Conservation (phyloP, 2,888 invertebrate species). For the Xanthorhoe spadicearia region DNA sequence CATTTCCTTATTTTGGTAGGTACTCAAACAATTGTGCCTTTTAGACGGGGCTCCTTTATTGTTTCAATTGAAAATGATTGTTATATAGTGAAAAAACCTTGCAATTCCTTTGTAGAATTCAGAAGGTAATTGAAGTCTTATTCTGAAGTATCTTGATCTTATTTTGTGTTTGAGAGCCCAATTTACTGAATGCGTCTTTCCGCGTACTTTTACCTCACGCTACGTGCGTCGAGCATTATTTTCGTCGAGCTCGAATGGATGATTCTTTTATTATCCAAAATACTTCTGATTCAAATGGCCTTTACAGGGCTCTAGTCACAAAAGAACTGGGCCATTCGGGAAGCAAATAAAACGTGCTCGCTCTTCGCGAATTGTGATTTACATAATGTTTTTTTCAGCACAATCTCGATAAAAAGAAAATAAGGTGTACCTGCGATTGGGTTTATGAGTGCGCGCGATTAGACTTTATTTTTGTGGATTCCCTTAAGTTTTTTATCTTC, state of each 20-base stretch:
- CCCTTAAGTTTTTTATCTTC: slow-evolving; percentile 23
- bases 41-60: background rate
- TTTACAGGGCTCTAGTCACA: slow-evolving; percentile 64
- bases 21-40: background rate
- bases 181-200: slow-evolving; percentile 53
- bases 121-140: slow-evolving; percentile 34
- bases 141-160: slow-evolving; percentile 39
- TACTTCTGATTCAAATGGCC: slow-evolving; percentile 68
- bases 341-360: slow-evolving; percentile 69
- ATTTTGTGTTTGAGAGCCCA: slow-evolving; percentile 48
- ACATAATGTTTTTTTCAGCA: slow-evolving; percentile 59
- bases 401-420: slow-evolving; percentile 49
- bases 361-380: slow-evolving; percentile 62
- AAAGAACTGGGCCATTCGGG: slow-evolving; percentile 62
- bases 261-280: slow-evolving; percentile 72
- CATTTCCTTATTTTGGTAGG: background rate
- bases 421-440: slow-evolving; percentile 47
- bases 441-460: slow-evolving; percentile 43
- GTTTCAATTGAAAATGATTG: slow-evolving; percentile 8
- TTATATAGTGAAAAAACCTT: slow-evolving; percentile 2
- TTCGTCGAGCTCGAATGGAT: slow-evolving; percentile 60
- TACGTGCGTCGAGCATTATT: slow-evolving; percentile 49
- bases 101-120: slow-evolving; percentile 24
- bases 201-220: slow-evolving; percentile 52
- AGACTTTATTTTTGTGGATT: slow-evolving; percentile 34